Evolutionary conservation across 2,113 vertebrate species (phyloP), one percentile per base, ranked within the genome.

Genomic region (Cheirogaleus medius): DNA sequence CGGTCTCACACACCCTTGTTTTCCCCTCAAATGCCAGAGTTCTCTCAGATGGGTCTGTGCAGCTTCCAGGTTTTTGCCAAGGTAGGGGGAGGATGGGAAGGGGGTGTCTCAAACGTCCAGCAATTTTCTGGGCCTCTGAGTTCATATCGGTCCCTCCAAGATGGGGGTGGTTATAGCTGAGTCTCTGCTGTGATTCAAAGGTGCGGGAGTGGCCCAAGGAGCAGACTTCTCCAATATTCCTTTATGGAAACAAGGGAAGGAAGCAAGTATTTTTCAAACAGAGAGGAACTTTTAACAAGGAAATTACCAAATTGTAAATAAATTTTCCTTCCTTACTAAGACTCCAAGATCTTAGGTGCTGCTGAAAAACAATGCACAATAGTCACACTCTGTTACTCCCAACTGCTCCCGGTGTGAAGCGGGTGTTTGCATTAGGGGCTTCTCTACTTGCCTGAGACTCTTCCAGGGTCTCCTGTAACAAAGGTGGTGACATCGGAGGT

Each of bases 261-360:
- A 87, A 74, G 27, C 18, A 68, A 54, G 68, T 49, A 64, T 68
- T 42, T 93, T 88, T 60, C 20, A 96, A 34, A 9, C 21, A 10
- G 6, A 69, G 58, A 63, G n/a, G 29, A 91, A 39, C 3, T 92
- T 71, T 89, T 64, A 77, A 87, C 29, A 86, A 71, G 68, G n/a
- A 54, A 56, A 14, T 89, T 52, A 44, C 27, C 34, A 81, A 34
- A 34, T n/a, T 25, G 25, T 90, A 66, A 87, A 12, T 52, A 77
- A 39, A 14, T 68, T 88, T 4, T 77, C 13, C n/a, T 86, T 47
- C n/a, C 63, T 68, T 3, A n/a, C 39, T 58, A 54, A 32, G n/a
- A 25, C 12, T 7, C 42, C 10, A 60, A 39, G 25, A 20, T 42
- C 29, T 82, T 68, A 58, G n/a, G 14, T 34, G 29, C 66, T 58